Conservation (phyloP, 2,888 invertebrate genomes). For the Julus scanicus region DNA sequence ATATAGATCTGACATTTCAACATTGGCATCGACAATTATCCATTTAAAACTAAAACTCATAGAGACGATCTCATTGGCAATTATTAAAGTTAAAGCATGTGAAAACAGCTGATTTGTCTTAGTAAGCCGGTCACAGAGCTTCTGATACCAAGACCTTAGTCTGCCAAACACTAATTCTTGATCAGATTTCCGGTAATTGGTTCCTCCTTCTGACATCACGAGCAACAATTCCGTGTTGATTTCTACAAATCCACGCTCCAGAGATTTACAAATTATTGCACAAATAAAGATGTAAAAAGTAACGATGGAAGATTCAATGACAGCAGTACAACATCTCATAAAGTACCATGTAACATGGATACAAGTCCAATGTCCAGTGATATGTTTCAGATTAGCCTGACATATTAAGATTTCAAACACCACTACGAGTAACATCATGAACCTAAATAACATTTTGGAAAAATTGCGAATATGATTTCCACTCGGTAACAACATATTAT, state of each 20-base stretch:
- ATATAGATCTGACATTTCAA: not conserved
- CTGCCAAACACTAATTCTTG: not conserved
- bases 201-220: not conserved
- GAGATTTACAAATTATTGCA: not conserved
- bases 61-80: not conserved
- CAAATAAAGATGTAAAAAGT: not conserved
- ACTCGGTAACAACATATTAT: not conserved
- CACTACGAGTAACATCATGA: not conserved
- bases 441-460: not conserved
- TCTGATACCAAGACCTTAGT: not conserved
- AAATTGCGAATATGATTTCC: not conserved
- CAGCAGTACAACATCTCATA: not conserved
- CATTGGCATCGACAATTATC: not conserved
- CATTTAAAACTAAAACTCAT: slow-evolving; percentile 4
- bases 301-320: not conserved
- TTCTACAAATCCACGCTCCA: not conserved
- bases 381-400: not conserved
- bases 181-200: not conserved
- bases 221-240: not conserved
- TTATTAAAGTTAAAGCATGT: not conserved
- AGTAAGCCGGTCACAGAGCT: not conserved
- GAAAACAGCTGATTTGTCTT: not conserved
- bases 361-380: not conserved
- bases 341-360: not conserved
- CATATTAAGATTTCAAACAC: not conserved